These are phyloP conservation scores for Hyles euphorbiae DNA, from an alignment of 1,140 invertebrate genomes.

Conservation along the genomic window DNA sequence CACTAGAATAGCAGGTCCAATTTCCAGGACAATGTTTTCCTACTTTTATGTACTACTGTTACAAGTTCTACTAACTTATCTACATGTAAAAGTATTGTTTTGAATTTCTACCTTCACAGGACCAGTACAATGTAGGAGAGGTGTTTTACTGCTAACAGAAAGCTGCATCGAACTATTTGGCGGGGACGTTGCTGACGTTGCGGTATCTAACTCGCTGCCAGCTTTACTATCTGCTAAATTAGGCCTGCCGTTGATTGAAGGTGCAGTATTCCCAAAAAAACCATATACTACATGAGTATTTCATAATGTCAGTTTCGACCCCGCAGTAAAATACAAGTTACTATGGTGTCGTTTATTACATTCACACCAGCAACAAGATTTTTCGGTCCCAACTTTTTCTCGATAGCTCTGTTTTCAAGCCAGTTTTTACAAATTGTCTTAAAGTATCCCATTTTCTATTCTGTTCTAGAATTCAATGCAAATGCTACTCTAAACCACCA, in stretches of 20 bases:
- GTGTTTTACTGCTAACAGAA: conserved; percentile 81
- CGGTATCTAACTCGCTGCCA: conserved; percentile 38
- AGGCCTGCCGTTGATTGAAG: conserved; percentile 37
- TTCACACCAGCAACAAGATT: no score
- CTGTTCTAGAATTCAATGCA: conserved; percentile 23
- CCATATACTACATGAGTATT: no score
- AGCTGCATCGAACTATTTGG: conserved; percentile 81
- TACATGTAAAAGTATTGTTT: neutral
- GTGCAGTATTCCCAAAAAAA: conserved; percentile 14
- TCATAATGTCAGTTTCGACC: no score
- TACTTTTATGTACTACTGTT: neutral
- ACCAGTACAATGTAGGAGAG: conserved; percentile 81
- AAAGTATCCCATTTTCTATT: neutral
- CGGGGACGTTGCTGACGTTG: conserved; percentile 81
- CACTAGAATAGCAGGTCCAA: conserved; percentile 43
- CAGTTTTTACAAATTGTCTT: no score
- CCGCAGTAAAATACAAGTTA: no score
- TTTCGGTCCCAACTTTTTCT: no score
- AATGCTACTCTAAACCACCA: conserved; percentile 25
- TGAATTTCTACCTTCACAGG: conserved; percentile 69
- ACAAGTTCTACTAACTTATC: no score
- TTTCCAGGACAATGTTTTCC: no score
- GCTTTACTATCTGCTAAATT: conserved; percentile 42
- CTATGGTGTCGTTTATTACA: no score
- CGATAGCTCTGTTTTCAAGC: no score